Percentiles rank a stretch among this genome's conserved stretches.
Conservation (phyloP, 2,113 vertebrate species). For the Chaetodon auriga region DNA sequence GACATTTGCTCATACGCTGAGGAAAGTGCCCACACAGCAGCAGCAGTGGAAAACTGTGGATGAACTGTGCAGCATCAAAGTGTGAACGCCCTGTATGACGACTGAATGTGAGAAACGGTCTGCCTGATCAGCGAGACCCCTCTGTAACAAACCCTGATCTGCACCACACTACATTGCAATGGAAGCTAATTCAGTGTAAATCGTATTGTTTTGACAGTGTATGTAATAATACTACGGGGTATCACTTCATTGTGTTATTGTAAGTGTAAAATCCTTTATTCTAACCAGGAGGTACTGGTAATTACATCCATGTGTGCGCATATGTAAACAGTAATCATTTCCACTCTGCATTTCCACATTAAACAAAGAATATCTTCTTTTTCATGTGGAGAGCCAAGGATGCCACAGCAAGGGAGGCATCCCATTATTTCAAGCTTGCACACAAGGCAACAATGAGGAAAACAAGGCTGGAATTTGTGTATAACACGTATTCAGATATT, state of each 20-base stretch:
- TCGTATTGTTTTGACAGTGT: constrained; percentile 10
- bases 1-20: background rate
- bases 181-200: background rate
- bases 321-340: constrained; percentile 51
- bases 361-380: constrained; percentile 63
- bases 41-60: background rate
- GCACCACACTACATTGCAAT: background rate
- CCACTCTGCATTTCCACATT: constrained; percentile 19
- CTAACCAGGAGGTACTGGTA: constrained; percentile 13
- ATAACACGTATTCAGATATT: constrained; percentile 55
- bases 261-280: constrained; percentile 25
- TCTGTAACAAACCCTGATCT: background rate
- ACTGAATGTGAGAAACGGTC: background rate
- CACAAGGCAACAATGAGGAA: constrained; percentile 56
- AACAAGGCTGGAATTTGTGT: constrained; percentile 35
- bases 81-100: background rate
- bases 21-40: background rate
- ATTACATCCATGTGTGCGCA: constrained; percentile 41
- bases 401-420: constrained; percentile 25
- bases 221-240: constrained; percentile 5
- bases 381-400: constrained; percentile 29
- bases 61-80: background rate
- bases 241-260: constrained; percentile 31
- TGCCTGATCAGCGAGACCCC: background rate
- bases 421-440: constrained; percentile 40